Evolutionary conservation across 92 coral and sea anemone genomes (phyloP).

Genomic region (Porites divaricata): DNA sequence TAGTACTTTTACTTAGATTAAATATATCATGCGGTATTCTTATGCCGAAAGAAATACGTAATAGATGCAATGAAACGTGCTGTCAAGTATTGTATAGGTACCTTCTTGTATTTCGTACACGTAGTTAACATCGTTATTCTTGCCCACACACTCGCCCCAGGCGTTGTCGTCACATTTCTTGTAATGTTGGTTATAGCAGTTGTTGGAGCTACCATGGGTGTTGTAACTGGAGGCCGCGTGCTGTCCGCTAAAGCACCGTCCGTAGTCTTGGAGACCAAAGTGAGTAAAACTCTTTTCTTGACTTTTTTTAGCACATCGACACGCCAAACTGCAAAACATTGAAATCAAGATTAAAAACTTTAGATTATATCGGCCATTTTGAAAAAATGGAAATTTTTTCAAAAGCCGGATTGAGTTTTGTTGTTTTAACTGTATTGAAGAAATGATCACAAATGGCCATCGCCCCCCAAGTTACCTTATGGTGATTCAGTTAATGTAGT

Average conservation of each 20-base stretch:
- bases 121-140: slow-evolving; percentile 3
- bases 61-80: too few species aligned
- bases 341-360: neutral
- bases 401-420: too few species aligned
- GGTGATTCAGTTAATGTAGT: too few species aligned
- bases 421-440: too few species aligned
- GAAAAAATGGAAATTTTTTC: too few species aligned
- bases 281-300: slow-evolving; percentile 17
- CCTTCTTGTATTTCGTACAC: slow-evolving; percentile 41
- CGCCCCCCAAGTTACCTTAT: too few species aligned
- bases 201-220: slow-evolving; percentile 9
- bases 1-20: too few species aligned
- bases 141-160: slow-evolving; percentile 35
- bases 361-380: too few species aligned
- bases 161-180: slow-evolving; percentile 29
- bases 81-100: neutral
- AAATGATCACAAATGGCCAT: too few species aligned
- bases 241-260: slow-evolving; percentile 31
- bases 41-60: too few species aligned
- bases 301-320: slow-evolving; percentile 44
- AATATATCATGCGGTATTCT: too few species aligned
- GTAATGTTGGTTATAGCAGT: slow-evolving; percentile 26
- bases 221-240: slow-evolving; percentile 32
- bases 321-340: slow-evolving; percentile 26
- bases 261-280: slow-evolving; percentile 50